These are phyloP conservation scores for Lutraria lutraria DNA, from an alignment of 2,888 invertebrate genomes.

Conservation along the genomic window DNA sequence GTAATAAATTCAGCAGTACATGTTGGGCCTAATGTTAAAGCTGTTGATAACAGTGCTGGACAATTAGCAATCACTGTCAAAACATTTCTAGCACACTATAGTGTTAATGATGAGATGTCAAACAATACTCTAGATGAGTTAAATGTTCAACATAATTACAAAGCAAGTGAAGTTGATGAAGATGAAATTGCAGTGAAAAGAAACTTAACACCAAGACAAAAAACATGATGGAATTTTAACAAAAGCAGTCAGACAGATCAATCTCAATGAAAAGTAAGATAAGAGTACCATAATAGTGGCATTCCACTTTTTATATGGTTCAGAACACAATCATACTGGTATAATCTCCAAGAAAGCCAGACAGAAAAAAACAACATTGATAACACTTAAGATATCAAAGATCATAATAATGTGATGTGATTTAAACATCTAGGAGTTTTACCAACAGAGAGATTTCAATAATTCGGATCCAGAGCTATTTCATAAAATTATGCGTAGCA, in stretches of 20 bases:
- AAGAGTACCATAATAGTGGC: neutral
- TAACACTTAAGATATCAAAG: neutral
- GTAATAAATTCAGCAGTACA: neutral
- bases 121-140: neutral
- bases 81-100: neutral
- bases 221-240: neutral
- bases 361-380: neutral
- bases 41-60: conserved; percentile 3
- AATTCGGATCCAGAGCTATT: neutral
- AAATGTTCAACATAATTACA: too few species aligned
- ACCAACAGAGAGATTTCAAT: neutral
- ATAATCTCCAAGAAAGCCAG: neutral
- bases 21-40: neutral
- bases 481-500: too few species aligned
- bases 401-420: neutral
- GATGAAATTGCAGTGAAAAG: neutral
- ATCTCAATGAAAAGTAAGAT: neutral
- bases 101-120: neutral
- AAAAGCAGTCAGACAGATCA: conserved; percentile 11
- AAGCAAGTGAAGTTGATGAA: neutral
- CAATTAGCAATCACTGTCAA: conserved; percentile 26
- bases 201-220: conserved; percentile 1
- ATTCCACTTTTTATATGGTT: neutral
- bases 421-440: neutral
- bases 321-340: neutral